Conservation (phyloP, 2,113 vertebrate species). For the Leucoraja erinaceus region DNA sequence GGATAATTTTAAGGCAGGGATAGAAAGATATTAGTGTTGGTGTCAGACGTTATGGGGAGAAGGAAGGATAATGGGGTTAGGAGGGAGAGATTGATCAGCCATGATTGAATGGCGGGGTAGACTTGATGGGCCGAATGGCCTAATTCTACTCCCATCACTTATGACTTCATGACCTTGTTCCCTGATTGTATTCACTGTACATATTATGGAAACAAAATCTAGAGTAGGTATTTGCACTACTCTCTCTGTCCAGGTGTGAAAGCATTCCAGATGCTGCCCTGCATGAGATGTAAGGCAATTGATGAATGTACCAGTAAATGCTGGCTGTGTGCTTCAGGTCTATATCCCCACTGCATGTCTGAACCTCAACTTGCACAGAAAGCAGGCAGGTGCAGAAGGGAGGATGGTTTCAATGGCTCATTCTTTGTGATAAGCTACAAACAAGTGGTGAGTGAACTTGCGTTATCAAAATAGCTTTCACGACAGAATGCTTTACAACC, state of each 20-base stretch:
- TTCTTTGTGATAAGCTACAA: neutral
- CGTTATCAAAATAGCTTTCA: neutral
- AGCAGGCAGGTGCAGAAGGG: neutral
- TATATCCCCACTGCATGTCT: neutral
- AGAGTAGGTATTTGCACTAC: too few species aligned
- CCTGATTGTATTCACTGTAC: too few species aligned
- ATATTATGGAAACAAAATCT: too few species aligned
- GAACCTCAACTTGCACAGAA: neutral
- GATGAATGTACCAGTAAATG: neutral
- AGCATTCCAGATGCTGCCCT: neutral
- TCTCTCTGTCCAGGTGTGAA: neutral
- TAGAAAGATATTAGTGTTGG: too few species aligned
- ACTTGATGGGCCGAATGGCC: too few species aligned
- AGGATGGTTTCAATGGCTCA: neutral
- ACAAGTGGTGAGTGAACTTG: neutral
- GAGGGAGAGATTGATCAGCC: too few species aligned
- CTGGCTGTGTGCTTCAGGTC: neutral
- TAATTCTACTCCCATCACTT: too few species aligned
- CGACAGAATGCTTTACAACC: neutral
- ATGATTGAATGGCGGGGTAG: too few species aligned
- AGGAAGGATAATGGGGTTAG: too few species aligned
- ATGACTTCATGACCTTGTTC: too few species aligned
- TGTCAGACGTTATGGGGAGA: too few species aligned
- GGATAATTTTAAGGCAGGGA: too few species aligned
- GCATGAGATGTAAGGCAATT: neutral